These are phyloP conservation scores for Euura saliciscinereae DNA, from an alignment of 1,140 invertebrate species.

Conservation along the genomic window DNA sequence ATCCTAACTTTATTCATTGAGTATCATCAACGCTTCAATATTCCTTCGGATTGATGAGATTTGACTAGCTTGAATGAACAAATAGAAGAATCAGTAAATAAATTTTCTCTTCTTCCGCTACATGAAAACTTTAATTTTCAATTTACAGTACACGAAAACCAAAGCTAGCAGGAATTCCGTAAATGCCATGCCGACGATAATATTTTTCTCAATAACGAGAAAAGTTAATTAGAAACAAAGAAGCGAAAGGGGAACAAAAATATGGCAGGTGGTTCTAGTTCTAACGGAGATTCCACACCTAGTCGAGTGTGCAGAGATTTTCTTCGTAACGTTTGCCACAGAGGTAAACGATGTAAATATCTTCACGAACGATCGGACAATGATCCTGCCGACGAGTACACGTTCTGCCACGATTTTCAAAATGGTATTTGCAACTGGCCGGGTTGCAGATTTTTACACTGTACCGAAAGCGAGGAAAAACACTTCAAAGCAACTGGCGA, in stretches of 20 bases:
- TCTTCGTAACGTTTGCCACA: constrained; percentile 71
- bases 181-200: background rate
- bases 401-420: constrained; percentile 88
- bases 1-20: too few species aligned
- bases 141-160: background rate
- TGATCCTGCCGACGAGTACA: constrained; percentile 56
- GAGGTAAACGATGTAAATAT: constrained; percentile 80
- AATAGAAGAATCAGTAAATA: too few species aligned
- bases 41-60: too few species aligned
- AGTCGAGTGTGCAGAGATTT: constrained; percentile 66
- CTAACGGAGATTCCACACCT: background rate
- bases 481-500: constrained; percentile 73
- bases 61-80: too few species aligned
- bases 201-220: background rate
- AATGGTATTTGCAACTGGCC: constrained; percentile 72
- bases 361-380: constrained; percentile 64
- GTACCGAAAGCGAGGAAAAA: constrained; percentile 78
- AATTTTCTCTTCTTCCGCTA: too few species aligned
- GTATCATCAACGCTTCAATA: too few species aligned
- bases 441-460: constrained; percentile 78
- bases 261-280: constrained; percentile 3
- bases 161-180: background rate
- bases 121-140: background rate
- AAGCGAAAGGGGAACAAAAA: background rate
- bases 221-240: background rate